Base-by-base conservation (phyloP, 30 jellyfish, hydroid and myxozoan genomes). In the Morbakka virulenta region DNA sequence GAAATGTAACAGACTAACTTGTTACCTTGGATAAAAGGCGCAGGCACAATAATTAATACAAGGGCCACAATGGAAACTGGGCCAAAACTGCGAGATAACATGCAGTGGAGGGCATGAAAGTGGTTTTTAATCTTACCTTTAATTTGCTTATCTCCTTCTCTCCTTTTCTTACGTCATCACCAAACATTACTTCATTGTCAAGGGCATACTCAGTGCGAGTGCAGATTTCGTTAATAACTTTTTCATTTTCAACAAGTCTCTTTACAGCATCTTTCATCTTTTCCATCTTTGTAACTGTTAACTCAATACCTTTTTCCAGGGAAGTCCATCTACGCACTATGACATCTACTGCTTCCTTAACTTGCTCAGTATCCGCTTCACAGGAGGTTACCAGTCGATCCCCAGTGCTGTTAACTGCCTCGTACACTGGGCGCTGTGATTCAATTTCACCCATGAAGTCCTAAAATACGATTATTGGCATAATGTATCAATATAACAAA, bases 151-250 rank as follows among this genome's bases (percentile, higher is more conserved):
- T 72, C 71, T 85, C 88, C 3, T 68, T 86, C 27, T 79, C 86
- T 1, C 95, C 95, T 47, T 79, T 84, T 22, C 32, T 27, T 17
- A 61, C 52, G 30, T 92, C 91, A 67, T 80, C 96, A 14, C 93
- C 95, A 73, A 92, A 72, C 20, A 90, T 95, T 14, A 53, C 64
- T 0, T 64, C 3, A 9, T 80, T 86, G 14, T 78, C 87, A 62
- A 92, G 26, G 0, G 76, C 82, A 24, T 24, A 52, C 64, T 57
- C 86, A 35, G 70, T 95, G 32, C 50, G 52, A 2, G 29, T 35
- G 69, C 95, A 92, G 24, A 84, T 69, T 28, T 92, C 96, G 33
- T 72, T 96, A n/a, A 92, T 89, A 0, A 96, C 95, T 13, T 74
- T 28, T 9, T 69, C 61, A 3, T 85, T 74, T 3, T 24, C 35